Evolutionary conservation across 2,797 vertebrate genomes (phyloP), one percentile per base, ranked within the genome.

Genomic region (Ceryle rudis): DNA sequence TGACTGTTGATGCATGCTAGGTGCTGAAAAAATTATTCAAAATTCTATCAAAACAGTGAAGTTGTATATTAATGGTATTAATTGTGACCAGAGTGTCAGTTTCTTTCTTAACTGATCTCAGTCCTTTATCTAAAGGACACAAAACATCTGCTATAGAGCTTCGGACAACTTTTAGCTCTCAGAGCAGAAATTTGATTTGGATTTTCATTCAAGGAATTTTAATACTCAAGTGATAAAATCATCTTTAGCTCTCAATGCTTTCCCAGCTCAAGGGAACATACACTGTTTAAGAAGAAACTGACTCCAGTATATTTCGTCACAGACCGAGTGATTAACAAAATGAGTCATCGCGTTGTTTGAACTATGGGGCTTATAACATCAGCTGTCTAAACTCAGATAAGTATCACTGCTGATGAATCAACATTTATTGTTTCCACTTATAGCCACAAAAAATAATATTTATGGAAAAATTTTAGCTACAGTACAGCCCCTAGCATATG

Each of bases 221-320:
- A 55, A 17, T 41, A 60, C 51, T 69, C 22, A 35, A 28, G 14
- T 25, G 9, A 20, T 35, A 41, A 44, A 83, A 25, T n/a, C 22
- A 26, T 2, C 8, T n/a, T 86, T 64, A 64, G 5, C 20, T n/a
- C 23, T 25, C 52, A 33, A 42, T n/a, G 51, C 29, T 86, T 65
- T 62, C 70, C n/a, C 21, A 64, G 79, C 78, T 93, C 33, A 39
- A 60, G 26, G 28, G 72, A 86, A 66, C 18, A 23, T 10, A 85
- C 8, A 69, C 54, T 94, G 72, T 84, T 81, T 89, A 88, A 74
- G 87, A 96, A 95, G 58, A 91, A 64, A 83, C 39, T 77, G 90
- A 94, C 84, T 86, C 28, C 60, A 97, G 58, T 74, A 55, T 88
- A 93, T 94, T 81, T 96, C 87, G 81, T 95, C 93, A 95, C 51